These are phyloP conservation scores for Callipepla squamata DNA, from an alignment of 2,113 vertebrate species.

Conservation along the genomic window DNA sequence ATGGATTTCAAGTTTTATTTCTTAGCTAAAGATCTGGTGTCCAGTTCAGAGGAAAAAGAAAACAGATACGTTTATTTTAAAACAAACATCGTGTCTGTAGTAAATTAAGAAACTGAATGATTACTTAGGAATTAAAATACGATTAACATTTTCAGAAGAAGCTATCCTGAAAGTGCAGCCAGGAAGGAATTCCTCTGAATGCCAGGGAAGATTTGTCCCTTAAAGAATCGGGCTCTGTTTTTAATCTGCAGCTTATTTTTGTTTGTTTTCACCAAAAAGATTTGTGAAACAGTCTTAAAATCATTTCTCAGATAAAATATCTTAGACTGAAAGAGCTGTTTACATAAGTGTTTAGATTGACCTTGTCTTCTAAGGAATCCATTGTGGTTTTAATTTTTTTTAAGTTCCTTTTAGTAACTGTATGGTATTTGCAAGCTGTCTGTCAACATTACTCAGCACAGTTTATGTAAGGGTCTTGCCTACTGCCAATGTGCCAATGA, in stretches of 20 bases:
- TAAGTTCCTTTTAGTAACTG: not conserved
- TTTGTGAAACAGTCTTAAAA: constrained; percentile 30
- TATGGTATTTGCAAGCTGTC: not conserved
- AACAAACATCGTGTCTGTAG: not conserved
- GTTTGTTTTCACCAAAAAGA: constrained; percentile 4
- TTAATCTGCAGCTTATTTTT: not conserved
- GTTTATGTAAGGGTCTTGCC: not conserved
- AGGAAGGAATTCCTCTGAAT: not conserved
- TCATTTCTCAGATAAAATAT: not conserved
- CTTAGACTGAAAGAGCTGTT: not conserved
- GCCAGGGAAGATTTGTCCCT: not conserved
- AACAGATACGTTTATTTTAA: not conserved
- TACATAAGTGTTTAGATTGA: not conserved
- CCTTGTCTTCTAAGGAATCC: not conserved
- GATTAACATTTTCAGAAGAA: not conserved
- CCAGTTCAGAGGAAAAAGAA: constrained; percentile 2
- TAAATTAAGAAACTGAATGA: not conserved
- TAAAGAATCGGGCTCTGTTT: not conserved
- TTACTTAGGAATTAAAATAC: not conserved
- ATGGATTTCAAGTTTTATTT: not conserved
- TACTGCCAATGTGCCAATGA: not conserved
- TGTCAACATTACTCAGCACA: not conserved
- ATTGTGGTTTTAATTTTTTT: not conserved
- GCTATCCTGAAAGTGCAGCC: not conserved
- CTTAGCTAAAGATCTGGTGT: not conserved